Conservation (phyloP, 2,113 vertebrate genomes). For the Haemorhous mexicanus region DNA sequence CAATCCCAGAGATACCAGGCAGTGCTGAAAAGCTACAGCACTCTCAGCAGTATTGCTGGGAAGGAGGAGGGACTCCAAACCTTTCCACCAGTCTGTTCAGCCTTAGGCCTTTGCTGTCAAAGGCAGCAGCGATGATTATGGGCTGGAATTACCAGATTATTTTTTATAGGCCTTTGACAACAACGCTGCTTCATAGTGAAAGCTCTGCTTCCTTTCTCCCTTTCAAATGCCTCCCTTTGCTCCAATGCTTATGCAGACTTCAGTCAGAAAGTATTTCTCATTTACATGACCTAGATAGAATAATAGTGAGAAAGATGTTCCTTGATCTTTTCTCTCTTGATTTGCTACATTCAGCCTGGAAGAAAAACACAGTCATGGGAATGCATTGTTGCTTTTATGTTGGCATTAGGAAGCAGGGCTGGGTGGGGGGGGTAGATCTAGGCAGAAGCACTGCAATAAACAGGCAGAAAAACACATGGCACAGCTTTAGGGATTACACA, state of each 20-base stretch:
- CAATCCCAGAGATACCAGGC: conserved; percentile 13
- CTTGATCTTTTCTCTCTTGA: conserved; percentile 49
- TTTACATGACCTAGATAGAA: conserved; percentile 66
- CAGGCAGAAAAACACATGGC: background rate
- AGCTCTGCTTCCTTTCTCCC: background rate
- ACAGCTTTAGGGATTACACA: background rate
- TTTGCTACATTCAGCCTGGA: conserved; percentile 38
- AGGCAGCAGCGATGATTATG: background rate
- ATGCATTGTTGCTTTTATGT: conserved; percentile 33
- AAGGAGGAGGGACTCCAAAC: background rate
- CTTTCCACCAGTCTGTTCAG: background rate
- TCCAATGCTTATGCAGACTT: background rate
- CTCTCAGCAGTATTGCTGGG: background rate
- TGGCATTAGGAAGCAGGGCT: background rate
- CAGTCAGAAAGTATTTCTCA: conserved; percentile 57
- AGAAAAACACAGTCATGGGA: conserved; percentile 36
- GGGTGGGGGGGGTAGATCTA: background rate
- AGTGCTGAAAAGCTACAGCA: background rate
- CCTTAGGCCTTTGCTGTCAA: background rate
- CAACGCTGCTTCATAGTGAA: background rate
- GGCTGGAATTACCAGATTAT: conserved; percentile 32
- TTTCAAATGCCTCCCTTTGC: background rate
- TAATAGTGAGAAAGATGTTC: conserved; percentile 42
- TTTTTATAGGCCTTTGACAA: conserved; percentile 23
- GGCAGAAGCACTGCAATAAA: background rate